These are phyloP conservation scores for Cydia pomonella DNA, from an alignment of 1,140 invertebrate species.

Conservation along the genomic window DNA sequence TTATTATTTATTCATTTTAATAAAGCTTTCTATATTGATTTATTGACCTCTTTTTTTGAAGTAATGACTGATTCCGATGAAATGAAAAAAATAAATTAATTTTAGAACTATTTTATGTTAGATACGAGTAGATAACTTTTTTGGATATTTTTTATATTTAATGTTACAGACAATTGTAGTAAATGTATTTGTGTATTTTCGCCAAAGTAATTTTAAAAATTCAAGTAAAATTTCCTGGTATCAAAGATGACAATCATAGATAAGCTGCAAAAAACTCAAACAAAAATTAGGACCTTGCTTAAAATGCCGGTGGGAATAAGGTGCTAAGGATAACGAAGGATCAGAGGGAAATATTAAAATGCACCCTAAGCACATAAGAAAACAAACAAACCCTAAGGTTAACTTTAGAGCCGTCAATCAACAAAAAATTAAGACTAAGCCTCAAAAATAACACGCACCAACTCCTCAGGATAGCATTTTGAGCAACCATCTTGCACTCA, in stretches of 20 bases:
- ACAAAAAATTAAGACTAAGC: conserved; percentile 17
- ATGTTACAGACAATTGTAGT: neutral
- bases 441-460: conserved; percentile 23
- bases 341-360: conserved; percentile 9
- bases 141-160: too few relatives aligned
- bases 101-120: too few relatives aligned
- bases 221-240: neutral
- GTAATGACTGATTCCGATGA: too few relatives aligned
- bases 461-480: neutral
- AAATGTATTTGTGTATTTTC: neutral
- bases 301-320: neutral
- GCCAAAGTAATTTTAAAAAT: neutral
- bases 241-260: neutral
- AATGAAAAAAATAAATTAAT: too few relatives aligned
- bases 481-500: conserved; percentile 47
- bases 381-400: conserved; percentile 5
- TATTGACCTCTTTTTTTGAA: too few relatives aligned
- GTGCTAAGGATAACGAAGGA: neutral
- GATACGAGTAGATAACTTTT: too few relatives aligned
- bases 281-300: neutral
- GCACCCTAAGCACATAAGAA: neutral
- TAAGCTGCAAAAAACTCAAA: neutral
- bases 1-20: too few relatives aligned
- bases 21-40: too few relatives aligned
- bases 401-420: conserved; percentile 11